Percentiles rank a stretch among this genome's conserved stretches.
These are phyloP conservation scores for Andricus grossulariae DNA, from an alignment of 1,140 invertebrate species.

Conservation along the genomic window DNA sequence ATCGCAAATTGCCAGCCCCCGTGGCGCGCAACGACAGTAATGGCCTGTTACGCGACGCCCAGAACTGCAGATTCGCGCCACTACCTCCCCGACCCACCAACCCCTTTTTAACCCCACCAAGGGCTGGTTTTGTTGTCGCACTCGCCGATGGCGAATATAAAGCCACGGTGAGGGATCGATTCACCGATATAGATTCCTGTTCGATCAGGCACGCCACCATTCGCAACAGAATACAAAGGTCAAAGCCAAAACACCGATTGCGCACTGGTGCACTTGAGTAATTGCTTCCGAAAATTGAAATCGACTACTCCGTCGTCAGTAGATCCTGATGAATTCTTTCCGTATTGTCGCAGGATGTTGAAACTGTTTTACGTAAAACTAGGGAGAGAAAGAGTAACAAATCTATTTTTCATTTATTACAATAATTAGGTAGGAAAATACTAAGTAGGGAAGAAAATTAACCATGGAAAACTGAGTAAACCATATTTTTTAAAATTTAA, in stretches of 20 bases:
- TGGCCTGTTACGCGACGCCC: conserved; percentile 56
- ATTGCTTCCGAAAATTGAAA: conserved; percentile 52
- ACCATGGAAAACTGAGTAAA: too few species aligned
- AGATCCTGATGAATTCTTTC: background rate
- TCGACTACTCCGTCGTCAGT: conserved; percentile 14
- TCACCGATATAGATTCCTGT: conserved; percentile 13
- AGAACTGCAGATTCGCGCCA: conserved; percentile 53
- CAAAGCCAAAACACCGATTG: conserved; percentile 45
- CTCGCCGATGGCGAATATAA: background rate
- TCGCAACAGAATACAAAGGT: conserved; percentile 33
- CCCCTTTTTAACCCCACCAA: conserved; percentile 25
- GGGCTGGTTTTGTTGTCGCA: background rate
- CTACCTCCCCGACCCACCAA: conserved; percentile 39
- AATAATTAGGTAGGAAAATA: too few species aligned
- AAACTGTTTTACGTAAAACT: too few species aligned
- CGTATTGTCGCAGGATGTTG: background rate
- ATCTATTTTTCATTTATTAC: too few species aligned
- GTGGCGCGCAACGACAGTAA: conserved; percentile 54
- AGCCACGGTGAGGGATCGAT: conserved; percentile 9
- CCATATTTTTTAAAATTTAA: too few species aligned
- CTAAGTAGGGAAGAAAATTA: background rate
- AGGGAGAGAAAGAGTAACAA: too few species aligned
- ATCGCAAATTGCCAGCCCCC: conserved; percentile 60
- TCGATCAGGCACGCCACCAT: background rate
- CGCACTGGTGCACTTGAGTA: conserved; percentile 41